These are phyloP conservation scores for Solenopsis invicta DNA, from an alignment of 1,140 invertebrate genomes.

Conservation along the genomic window DNA sequence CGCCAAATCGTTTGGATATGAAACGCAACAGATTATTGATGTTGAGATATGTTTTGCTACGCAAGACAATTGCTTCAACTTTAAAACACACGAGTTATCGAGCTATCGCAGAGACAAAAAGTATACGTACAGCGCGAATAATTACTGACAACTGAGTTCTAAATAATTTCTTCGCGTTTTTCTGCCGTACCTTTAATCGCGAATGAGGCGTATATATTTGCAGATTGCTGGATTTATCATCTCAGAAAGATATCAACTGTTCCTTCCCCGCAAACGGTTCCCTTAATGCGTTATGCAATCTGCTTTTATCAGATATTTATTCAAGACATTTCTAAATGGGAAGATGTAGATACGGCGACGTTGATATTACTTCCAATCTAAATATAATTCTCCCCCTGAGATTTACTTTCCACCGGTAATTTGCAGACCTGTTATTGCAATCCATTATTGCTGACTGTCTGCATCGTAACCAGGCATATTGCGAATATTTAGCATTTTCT, in stretches of 20 bases:
- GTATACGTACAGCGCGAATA: background rate
- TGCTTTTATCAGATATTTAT: slow-evolving; percentile 28
- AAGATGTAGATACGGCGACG: slow-evolving; percentile 29
- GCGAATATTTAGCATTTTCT: slow-evolving; percentile 7
- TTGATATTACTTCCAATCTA: background rate
- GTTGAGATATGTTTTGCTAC: background rate
- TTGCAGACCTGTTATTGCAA: slow-evolving; percentile 8
- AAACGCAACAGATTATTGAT: background rate
- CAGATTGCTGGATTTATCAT: background rate
- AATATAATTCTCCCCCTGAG: slow-evolving; percentile 8
- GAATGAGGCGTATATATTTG: background rate
- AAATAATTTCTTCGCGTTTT: background rate
- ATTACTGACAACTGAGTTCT: background rate
- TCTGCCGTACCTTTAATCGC: background rate
- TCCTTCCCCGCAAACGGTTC: background rate
- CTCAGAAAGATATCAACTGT: background rate
- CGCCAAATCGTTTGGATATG: background rate
- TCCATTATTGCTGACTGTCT: background rate
- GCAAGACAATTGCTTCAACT: background rate
- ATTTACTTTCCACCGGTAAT: slow-evolving; percentile 6
- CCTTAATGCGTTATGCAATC: slow-evolving; percentile 12
- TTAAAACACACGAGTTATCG: background rate
- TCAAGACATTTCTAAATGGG: slow-evolving; percentile 18
- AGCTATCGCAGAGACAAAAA: background rate
- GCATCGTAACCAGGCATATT: background rate